These are phyloP conservation scores for Malthinus seriepunctatus DNA, from an alignment of 2,888 invertebrate species.

Conservation along the genomic window DNA sequence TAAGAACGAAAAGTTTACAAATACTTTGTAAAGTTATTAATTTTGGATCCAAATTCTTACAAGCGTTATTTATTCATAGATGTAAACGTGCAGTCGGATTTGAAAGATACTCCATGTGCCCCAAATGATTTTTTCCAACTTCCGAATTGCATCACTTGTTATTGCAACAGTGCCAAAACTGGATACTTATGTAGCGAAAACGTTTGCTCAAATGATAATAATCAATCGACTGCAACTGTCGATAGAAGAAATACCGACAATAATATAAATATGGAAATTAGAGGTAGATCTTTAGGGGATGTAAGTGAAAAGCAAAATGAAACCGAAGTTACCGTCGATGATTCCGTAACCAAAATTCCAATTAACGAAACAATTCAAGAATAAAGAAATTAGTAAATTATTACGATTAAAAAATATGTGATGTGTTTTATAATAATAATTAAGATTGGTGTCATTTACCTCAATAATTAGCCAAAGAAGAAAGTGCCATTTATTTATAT, in stretches of 20 bases:
- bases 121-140: conserved; percentile 60
- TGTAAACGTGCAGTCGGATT: conserved; percentile 40
- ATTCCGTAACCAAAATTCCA: neutral
- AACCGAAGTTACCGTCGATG: neutral
- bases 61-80: conserved; percentile 38
- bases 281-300: neutral
- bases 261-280: neutral
- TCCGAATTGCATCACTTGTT: conserved; percentile 61
- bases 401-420: neutral
- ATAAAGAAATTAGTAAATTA: neutral
- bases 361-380: neutral
- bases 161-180: conserved; percentile 60
- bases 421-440: neutral
- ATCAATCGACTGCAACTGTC: neutral
- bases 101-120: conserved; percentile 54
- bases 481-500: neutral
- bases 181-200: conserved; percentile 60
- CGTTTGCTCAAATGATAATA: conserved; percentile 47
- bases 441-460: neutral
- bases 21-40: conserved; percentile 27
- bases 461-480: neutral
- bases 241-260: neutral
- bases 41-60: conserved; percentile 15
- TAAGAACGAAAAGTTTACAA: conserved; percentile 28
- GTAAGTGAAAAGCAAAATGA: neutral